Evolutionary conservation across 2,888 invertebrate genomes (phyloP).

Genomic region (Cinara cedri): DNA sequence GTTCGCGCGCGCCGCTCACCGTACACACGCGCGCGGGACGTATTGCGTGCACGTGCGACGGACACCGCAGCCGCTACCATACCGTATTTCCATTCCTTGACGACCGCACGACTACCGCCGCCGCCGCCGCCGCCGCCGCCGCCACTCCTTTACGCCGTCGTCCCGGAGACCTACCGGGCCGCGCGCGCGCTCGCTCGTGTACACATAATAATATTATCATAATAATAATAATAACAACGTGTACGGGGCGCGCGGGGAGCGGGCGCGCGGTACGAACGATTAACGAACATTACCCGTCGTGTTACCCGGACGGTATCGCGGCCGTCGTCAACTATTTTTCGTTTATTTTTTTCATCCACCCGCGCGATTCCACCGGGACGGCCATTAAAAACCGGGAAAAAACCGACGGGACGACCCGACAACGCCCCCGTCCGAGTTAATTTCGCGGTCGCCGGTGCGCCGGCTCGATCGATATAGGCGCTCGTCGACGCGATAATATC

Average conservation of each 20-base stretch:
- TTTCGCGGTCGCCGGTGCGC: too few species aligned
- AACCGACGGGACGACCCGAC: too few species aligned
- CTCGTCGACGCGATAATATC: too few species aligned
- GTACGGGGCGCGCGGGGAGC: not conserved
- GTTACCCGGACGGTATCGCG: too few species aligned
- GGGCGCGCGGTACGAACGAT: not conserved
- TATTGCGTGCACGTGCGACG: conserved; percentile 58
- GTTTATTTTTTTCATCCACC: too few species aligned
- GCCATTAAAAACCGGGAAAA: too few species aligned
- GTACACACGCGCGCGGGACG: conserved; percentile 1
- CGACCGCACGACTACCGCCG: conserved; percentile 51
- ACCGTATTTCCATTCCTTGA: conserved; percentile 60
- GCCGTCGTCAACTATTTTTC: too few species aligned
- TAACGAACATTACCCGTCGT: too few species aligned
- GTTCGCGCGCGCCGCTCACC: not conserved
- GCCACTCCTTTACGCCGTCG: conserved; percentile 24
- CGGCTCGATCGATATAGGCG: too few species aligned
- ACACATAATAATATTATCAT: not conserved
- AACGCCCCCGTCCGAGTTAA: too few species aligned
- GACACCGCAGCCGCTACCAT: conserved; percentile 61
- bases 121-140: conserved; percentile 43
- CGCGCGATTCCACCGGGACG: too few species aligned
- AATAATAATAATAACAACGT: not conserved
- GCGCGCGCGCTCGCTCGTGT: conserved; percentile 20
- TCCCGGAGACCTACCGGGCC: conserved; percentile 40